Base-by-base conservation (phyloP, 2,113 vertebrate species). In the Dunckerocampus dactyliophorus region DNA sequence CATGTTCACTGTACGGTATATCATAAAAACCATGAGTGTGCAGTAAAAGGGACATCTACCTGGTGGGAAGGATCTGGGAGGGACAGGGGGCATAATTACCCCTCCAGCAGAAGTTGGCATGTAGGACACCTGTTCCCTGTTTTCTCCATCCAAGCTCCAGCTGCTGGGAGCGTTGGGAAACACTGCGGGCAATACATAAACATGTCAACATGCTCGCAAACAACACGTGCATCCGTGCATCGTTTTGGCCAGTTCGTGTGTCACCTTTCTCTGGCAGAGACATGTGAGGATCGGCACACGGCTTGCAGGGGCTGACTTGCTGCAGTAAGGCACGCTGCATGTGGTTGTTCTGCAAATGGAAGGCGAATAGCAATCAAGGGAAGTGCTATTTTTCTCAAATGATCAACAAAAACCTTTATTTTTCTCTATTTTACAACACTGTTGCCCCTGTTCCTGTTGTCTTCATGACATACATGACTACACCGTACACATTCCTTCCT, bases 281-380 rank as follows among this genome's bases (percentile, higher is more conserved):
- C 69, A 94, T 90, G 81, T 96, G 95, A 72, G 94, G 92, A 69
- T 98, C 96, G 57, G 91, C 91, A 84, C 95, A 98, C 19, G 95
- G 96, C 87, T 98, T 99, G 87, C 96, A 96, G 2, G 95, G 92
- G 80, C 96, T 94, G 70, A 95, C 93, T 84, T 99, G 96, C 82
- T 99, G 96, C 71, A 96, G 90, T 83, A 98, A 92, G 79, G 95
- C 94, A 82, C 94, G 92, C 86, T 96, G 96, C 91, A 95, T 94
- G 79, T 92, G 94, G 70, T 94, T 93, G 81, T 93, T 94, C 96
- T 98, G 79, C 37, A 59, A 76, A 71, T 57, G 65, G 72, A 48
- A 46, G 16, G 46, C 21, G 58, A 8, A 15, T 1, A 34, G 31
- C 11, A 17, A 28, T 45, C n/a, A 49, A 19, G 8, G 46, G 53